Evolutionary conservation across 2,113 vertebrate species (phyloP), one percentile per base, ranked within the genome.

Genomic region (Dicaeum eximium): DNA sequence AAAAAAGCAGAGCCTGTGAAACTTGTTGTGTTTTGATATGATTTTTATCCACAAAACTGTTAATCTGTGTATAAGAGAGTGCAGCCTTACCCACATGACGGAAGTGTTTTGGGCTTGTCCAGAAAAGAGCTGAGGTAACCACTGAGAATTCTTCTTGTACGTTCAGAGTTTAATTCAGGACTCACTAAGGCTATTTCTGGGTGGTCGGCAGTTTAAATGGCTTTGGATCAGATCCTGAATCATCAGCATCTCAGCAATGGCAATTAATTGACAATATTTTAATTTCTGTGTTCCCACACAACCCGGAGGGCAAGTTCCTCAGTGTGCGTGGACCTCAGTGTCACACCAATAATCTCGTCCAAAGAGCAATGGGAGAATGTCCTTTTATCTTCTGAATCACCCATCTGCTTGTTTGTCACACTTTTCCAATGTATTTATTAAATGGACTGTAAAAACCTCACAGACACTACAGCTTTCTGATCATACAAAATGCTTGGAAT

Each of bases 241-340:
- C 64, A 60, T 67, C 28, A 67, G 65, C 27, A 15, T 47, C 65
- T 71, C 78, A 65, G 47, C 14, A 15, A 4, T 38, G 38, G 42
- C 23, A 35, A 3, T 35, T 10, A 33, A 10, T 5, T 18, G 37
- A 20, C 22, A 56, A 4, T 48, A 42, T 70, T 83, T 27, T 17
- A 10, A 33, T 40, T 47, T 61, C 33, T 56, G 31, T 70, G 22
- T 40, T 69, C n/a, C 17, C 47, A 53, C 61, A 18, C 9, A 30
- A 81, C 10, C 16, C 14, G 0, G 0, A 57, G 53, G 51, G n/a
- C 0, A 1, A 83, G n/a, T 58, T 66, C 19, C 51, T 88, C 44
- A 42, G 50, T 69, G 31, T 88, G 75, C 60, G 51, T 37, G 38
- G 51, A 38, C 28, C 23, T 66, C 38, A 35, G 54, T 56, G 62